phyloP scores from a whole-genome alignment of 92 coral and sea anemone species.

The Paragorgia papillata region DNA sequence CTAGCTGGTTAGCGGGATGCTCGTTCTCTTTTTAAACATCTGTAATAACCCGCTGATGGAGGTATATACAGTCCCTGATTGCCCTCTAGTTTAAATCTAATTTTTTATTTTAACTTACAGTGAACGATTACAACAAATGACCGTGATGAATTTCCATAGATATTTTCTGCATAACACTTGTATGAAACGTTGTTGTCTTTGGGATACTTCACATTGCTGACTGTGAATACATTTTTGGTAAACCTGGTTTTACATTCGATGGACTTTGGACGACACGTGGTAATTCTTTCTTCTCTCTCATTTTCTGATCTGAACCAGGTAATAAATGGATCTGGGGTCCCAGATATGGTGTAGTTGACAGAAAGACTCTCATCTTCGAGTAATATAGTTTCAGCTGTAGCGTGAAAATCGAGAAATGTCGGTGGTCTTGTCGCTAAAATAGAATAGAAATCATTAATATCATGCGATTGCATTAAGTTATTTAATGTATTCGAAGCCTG shows the following conservation, averaged over 20 bases:
- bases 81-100: too few relatives aligned
- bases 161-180: conserved; percentile 1
- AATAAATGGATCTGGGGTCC: conserved; percentile 1
- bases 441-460: too few relatives aligned
- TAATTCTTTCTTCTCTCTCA: not conserved
- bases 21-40: too few relatives aligned
- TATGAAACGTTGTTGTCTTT: conserved; percentile 17
- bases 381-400: too few relatives aligned
- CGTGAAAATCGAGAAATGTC: too few relatives aligned
- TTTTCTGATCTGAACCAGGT: conserved; percentile 16
- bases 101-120: conserved; percentile 1
- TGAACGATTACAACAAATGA: conserved; percentile 1
- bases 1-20: too few relatives aligned
- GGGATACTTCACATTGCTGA: conserved; percentile 11
- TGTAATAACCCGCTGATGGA: too few relatives aligned
- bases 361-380: conserved; percentile 2
- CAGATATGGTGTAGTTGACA: conserved; percentile 5
- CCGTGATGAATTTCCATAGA: not conserved
- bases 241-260: not conserved
- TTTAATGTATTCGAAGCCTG: too few relatives aligned
- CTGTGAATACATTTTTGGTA: conserved; percentile 8
- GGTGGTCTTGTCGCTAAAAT: too few relatives aligned
- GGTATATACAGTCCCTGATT: too few relatives aligned
- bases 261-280: not conserved
- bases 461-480: too few relatives aligned